Base-by-base conservation (phyloP, 2,888 invertebrate species). In the Acanthococcus lagerstroemiae region DNA sequence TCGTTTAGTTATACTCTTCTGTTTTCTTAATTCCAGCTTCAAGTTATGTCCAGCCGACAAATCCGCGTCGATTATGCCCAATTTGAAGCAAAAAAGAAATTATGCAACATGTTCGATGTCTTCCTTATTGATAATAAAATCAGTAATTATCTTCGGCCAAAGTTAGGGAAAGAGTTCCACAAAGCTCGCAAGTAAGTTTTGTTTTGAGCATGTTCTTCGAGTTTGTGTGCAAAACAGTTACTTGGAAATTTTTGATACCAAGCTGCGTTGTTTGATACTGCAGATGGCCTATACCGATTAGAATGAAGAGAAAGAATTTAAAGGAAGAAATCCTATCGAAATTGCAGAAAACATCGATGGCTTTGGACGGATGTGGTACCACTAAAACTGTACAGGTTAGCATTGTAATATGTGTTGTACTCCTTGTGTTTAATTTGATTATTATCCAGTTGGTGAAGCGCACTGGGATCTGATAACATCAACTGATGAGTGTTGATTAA, bases 131-230 rank as follows among this genome's bases (percentile, higher is more conserved):
- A 70, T 56, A 67, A 69, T 4, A 70, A 68, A 56, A 69, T 70
- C 2, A 68, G 63, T 26, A 44, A 21, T 25, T 67, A 63, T 50
- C 48, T 68, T 54, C 60, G 67, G 26, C 67, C 68, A 4, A 68
- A 69, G 66, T 63, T 69, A 27, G 70, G 70, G 45, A 67, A 66
- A 66, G 65, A 66, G 30, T 70, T 70, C 50, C 60, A 48, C 45
- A 67, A 83, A 65, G 55, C 67, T 25, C 30, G 69, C 52, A 69
- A 69, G 69, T 69, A 52, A 54, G 68, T 63, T 30, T 4, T 30
- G 12, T 15, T 22, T 44, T 55, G 19, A n/a, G 24, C 15, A 27
- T 15, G 7, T 48, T 7, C 12, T 24, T 24, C 26, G 25, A 2
- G 3, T 22, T 2, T 2, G 15, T 3, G 24, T 25, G n/a, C 1